phyloP scores from a whole-genome alignment of 2,797 vertebrate species.

The Numenius phaeopus region DNA sequence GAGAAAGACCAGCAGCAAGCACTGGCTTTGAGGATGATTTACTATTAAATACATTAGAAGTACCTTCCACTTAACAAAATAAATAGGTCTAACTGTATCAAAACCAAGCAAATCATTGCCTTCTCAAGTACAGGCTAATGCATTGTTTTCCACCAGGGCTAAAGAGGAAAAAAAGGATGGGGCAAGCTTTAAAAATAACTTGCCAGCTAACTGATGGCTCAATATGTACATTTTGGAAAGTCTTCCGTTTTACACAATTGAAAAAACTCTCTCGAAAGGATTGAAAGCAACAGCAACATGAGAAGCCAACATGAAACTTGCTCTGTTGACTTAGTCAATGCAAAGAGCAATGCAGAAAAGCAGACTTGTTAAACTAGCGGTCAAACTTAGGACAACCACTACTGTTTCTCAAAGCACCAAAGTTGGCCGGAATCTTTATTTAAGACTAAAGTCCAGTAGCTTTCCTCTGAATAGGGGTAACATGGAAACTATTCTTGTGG shows the following conservation, averaged over 20 bases:
- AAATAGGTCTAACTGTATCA: constrained; percentile 43
- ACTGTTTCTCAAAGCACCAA: not conserved
- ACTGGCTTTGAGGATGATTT: not conserved
- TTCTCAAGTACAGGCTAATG: not conserved
- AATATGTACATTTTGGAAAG: not conserved
- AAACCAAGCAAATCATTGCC: constrained; percentile 30
- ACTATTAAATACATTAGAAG: not conserved
- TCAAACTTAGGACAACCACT: not conserved
- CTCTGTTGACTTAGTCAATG: not conserved
- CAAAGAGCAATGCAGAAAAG: not conserved
- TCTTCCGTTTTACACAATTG: not conserved
- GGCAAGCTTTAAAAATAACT: not conserved
- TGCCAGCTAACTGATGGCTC: not conserved
- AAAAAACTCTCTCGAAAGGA: not conserved
- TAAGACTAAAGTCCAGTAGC: constrained; percentile 17
- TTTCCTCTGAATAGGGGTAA: not conserved
- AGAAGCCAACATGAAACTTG: not conserved
- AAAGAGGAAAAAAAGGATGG: not conserved
- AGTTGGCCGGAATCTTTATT: constrained; percentile 27
- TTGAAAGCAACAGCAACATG: not conserved
- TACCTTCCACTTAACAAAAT: constrained; percentile 23
- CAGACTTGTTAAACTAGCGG: not conserved
- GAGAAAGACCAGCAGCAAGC: not conserved
- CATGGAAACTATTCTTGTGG: constrained; percentile 53
- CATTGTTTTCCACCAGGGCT: not conserved